phyloP scores from a whole-genome alignment of 2,797 vertebrate genomes.

The Chromobotia macracanthus region DNA sequence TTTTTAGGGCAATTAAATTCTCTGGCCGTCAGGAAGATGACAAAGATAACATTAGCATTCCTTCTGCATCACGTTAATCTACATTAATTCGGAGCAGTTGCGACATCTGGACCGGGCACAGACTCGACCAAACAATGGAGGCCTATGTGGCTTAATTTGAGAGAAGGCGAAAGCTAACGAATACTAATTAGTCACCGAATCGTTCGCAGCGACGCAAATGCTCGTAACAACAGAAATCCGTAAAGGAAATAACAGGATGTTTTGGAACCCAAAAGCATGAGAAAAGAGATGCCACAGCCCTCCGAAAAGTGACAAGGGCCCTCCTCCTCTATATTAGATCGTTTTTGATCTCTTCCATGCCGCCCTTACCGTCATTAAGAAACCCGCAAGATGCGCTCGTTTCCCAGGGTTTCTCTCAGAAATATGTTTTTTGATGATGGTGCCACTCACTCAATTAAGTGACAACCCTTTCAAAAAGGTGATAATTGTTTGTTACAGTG shows the following conservation, averaged over 20 bases:
- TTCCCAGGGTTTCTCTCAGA: conserved; percentile 79
- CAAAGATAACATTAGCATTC: conserved; percentile 75
- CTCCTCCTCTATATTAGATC: conserved; percentile 79
- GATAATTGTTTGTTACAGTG: conserved; percentile 78
- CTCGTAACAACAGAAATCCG: conserved; percentile 33
- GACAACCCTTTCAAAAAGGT: conserved; percentile 87
- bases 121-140: conserved; percentile 64
- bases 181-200: conserved; percentile 62
- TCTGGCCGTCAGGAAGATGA: conserved; percentile 68
- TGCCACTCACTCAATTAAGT: conserved; percentile 81
- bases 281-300: neutral
- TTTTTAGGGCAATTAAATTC: conserved; percentile 74
- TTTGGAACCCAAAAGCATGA: neutral
- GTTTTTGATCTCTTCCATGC: conserved; percentile 85
- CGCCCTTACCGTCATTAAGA: conserved; percentile 83
- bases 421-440: conserved; percentile 78
- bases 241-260: conserved; percentile 21
- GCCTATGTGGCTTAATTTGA: conserved; percentile 57
- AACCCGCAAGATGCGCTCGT: conserved; percentile 80
- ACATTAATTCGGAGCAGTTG: conserved; percentile 71
- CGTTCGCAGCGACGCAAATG: conserved; percentile 42
- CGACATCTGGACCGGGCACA: conserved; percentile 65
- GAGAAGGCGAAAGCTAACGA: conserved; percentile 55
- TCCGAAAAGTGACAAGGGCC: conserved; percentile 73
- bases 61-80: conserved; percentile 63